Evolutionary conservation across 2,888 invertebrate genomes (phyloP).

Genomic region (Drosophila barbarae): DNA sequence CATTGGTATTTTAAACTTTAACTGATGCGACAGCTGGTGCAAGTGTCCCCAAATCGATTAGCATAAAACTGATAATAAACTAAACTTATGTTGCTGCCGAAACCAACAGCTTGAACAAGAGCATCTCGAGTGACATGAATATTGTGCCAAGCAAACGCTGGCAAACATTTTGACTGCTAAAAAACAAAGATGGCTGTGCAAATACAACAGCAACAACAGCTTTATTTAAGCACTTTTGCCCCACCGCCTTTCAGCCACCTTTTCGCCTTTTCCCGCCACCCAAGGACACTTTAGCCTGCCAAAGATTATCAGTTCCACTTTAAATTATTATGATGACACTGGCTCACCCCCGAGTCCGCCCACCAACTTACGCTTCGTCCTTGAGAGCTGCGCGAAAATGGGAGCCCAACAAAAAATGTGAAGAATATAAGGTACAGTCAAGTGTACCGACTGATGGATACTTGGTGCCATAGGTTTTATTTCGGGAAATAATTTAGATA

Average conservation of each 20-base stretch:
- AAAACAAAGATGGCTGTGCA: constrained; percentile 20
- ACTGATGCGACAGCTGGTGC: constrained; percentile 11
- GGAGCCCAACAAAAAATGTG: neutral
- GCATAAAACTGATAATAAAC: constrained; percentile 41
- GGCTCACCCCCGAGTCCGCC: constrained; percentile 35
- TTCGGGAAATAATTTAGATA: neutral
- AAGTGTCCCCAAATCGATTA: constrained; percentile 30
- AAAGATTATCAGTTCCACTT: constrained; percentile 56
- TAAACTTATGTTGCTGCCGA: constrained; percentile 20
- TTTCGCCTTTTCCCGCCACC: constrained; percentile 29
- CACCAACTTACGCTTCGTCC: constrained; percentile 45
- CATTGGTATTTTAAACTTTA: neutral
- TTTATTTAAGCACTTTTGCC: constrained; percentile 37
- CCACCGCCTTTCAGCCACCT: constrained; percentile 24
- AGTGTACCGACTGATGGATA: neutral
- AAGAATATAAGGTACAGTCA: neutral
- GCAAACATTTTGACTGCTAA: constrained; percentile 13
- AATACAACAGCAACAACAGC: constrained; percentile 27
- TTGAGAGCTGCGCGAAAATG: constrained; percentile 22
- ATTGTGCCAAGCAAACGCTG: constrained; percentile 7
- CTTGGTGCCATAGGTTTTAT: neutral
- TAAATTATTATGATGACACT: constrained; percentile 58
- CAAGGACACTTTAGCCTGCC: constrained; percentile 50
- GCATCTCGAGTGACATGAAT: constrained; percentile 10
- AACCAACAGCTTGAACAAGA: constrained; percentile 27